Percentiles rank a stretch among this genome's conserved stretches.
Conservation (phyloP, 2,888 invertebrate species). For the Agrochola circellaris region DNA sequence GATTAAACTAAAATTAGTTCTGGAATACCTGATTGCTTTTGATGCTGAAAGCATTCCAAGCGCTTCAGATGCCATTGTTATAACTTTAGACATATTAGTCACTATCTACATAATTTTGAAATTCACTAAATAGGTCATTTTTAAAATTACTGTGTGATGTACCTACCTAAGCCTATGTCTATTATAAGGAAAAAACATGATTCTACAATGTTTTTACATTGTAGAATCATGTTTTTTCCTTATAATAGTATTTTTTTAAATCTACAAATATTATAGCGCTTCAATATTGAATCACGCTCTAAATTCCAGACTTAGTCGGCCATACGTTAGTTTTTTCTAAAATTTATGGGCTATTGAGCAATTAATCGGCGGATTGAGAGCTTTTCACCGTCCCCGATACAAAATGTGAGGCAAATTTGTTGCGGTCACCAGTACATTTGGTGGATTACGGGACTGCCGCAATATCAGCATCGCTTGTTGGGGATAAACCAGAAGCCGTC, state of each 20-base stretch:
- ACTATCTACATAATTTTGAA: constrained; percentile 6
- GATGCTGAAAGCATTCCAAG: constrained; percentile 47
- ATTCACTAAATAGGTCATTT: constrained; percentile 14
- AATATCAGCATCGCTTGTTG: constrained; percentile 71
- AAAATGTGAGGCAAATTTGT: constrained; percentile 69
- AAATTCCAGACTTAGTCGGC: constrained; percentile 18
- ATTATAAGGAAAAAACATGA: background rate
- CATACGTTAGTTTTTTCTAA: constrained; percentile 40
- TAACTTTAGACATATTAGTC: constrained; percentile 18
- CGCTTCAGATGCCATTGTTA: constrained; percentile 23
- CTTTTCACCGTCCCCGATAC: constrained; percentile 62
- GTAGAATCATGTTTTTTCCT: too few relatives aligned
- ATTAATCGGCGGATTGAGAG: constrained; percentile 60
- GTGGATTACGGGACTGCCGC: constrained; percentile 72
- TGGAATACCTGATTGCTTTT: constrained; percentile 48
- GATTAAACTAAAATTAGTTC: constrained; percentile 44
- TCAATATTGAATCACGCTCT: background rate
- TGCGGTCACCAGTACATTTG: constrained; percentile 71
- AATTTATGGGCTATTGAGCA: constrained; percentile 48
- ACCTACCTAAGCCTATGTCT: background rate
- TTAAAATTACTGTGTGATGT: background rate
- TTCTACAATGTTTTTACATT: background rate
- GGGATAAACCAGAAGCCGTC: constrained; percentile 63
- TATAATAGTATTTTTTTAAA: background rate
- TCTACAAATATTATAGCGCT: constrained; percentile 8